phyloP scores from a whole-genome alignment of 2,888 invertebrate species.

The Thecophora atra region DNA sequence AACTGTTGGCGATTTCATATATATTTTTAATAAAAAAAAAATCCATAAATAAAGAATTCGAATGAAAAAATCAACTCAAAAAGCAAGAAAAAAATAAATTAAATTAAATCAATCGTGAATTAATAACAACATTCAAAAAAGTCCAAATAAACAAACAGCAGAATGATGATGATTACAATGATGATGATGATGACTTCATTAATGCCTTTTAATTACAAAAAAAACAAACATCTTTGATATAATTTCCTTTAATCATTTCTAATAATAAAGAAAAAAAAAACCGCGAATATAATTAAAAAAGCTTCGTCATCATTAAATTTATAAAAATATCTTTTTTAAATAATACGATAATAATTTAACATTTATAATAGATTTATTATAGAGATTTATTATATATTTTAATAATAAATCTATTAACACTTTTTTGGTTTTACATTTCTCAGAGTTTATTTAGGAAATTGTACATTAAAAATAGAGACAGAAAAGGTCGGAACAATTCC shows the following conservation, averaged over 20 bases:
- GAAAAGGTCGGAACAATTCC: no score
- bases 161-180: no score
- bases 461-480: background rate
- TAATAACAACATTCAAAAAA: background rate
- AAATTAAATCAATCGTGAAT: background rate
- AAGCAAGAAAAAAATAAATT: background rate
- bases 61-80: background rate
- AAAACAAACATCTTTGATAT: no score
- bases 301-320: no score
- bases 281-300: no score
- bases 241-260: no score
- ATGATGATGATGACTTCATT: background rate
- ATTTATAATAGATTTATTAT: background rate
- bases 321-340: no score
- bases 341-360: background rate
- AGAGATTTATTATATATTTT: background rate
- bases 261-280: no score
- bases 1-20: background rate
- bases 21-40: background rate
- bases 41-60: background rate
- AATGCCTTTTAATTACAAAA: no score
- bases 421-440: no score
- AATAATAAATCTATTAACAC: background rate
- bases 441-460: background rate
- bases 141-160: background rate